Evolutionary conservation across 2,888 invertebrate genomes (phyloP), one percentile per base, ranked within the genome.

Genomic region (Xestoiulus laeticollis): DNA sequence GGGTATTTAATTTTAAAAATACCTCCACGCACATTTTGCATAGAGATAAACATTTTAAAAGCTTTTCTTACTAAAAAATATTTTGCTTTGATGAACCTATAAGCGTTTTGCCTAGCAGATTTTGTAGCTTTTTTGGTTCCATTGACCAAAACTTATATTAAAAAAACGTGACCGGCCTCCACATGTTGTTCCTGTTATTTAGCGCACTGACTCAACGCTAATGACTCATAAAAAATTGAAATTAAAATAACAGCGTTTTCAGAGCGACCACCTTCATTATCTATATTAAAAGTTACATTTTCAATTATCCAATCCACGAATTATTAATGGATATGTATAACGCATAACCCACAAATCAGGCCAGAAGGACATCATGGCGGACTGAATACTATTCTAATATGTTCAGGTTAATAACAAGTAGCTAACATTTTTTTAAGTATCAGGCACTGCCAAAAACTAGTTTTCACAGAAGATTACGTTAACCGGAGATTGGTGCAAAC

Each of bases 171-270:
- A 78, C 30, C 78, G 14, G 78, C 78, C 78, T 78, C 78, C 78
- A 78, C 78, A 78, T 78, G 26, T 48, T 78, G 78, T 78, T 78
- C 78, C 78, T 78, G 78, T 78, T 78, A 78, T 78, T 78, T 78
- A 30, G 78, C 78, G 78, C 78, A 78, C 78, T 78, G 78, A 78
- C 78, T 78, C 78, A 78, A 78, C 78, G 14, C 78, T 78, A 78
- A 78, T 78, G 78, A 78, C 78, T 78, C 78, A 78, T 78, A 78
- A 78, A 78, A 78, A 78, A 78, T 78, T 48, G 26, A 30, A 78
- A 78, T 30, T 78, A 30, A 78, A 78, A 30, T 78, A 78, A 78
- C 78, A 78, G 78, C 12, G 78, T 0, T 78, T 78, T 78, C 78
- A 22, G 26, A 30, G 78, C 26, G 30, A 14, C 78, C 78, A 78